Evolutionary conservation across 92 coral and sea anemone genomes (phyloP).

Genomic region (Parazoanthus darwini): DNA sequence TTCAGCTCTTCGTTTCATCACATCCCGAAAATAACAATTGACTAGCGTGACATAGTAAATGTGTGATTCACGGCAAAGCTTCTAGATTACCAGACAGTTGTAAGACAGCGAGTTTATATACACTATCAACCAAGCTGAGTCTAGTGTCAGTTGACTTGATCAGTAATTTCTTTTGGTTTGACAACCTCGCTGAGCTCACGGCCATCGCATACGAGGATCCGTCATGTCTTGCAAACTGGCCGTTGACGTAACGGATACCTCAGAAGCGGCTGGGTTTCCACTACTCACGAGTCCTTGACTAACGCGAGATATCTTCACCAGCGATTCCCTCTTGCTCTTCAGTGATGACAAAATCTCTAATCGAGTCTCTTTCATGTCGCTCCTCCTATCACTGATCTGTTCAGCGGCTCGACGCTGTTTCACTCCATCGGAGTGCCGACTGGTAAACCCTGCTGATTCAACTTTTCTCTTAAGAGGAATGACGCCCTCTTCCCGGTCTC

Average conservation of each 20-base stretch:
- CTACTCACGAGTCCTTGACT: not conserved
- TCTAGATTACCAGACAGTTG: not conserved
- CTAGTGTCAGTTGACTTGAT: not conserved
- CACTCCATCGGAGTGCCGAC: not conserved
- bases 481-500: not conserved
- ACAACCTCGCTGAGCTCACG: not conserved
- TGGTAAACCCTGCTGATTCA: not conserved
- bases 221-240: conserved; percentile 18
- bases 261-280: not conserved
- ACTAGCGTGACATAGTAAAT: not conserved
- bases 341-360: conserved; percentile 59
- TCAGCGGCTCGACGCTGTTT: not conserved
- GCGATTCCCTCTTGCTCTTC: conserved; percentile 40
- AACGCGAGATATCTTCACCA: conserved; percentile 24
- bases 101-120: not conserved
- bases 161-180: not conserved
- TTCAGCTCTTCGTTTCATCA: not conserved
- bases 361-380: conserved; percentile 54
- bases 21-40: not conserved
- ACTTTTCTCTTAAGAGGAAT: not conserved
- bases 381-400: too few species aligned
- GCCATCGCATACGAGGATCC: conserved; percentile 28
- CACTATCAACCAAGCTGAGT: not conserved
- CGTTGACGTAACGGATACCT: not conserved
- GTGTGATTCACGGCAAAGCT: not conserved